These are phyloP conservation scores for Neopelma chrysocephalum DNA, from an alignment of 2,797 vertebrate species.

Conservation along the genomic window DNA sequence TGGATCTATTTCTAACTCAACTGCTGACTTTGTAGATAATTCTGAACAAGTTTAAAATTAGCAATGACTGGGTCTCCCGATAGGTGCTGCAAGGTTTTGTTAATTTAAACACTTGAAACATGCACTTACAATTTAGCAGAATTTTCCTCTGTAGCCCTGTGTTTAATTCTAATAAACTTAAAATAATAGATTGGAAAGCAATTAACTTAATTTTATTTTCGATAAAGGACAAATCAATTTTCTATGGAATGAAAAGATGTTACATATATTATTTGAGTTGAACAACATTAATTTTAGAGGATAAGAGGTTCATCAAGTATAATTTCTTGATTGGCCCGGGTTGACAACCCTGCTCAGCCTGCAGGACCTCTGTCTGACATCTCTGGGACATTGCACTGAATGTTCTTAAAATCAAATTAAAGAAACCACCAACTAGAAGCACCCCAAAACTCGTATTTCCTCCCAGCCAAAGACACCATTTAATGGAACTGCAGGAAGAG, in stretches of 20 bases:
- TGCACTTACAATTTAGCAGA: neutral
- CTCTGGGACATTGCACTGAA: neutral
- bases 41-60: conserved; percentile 6
- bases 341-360: neutral
- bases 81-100: neutral
- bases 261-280: neutral
- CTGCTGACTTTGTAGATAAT: neutral
- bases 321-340: neutral
- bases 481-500: neutral
- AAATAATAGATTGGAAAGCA: neutral
- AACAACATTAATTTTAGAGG: neutral
- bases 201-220: neutral
- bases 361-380: neutral
- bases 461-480: neutral
- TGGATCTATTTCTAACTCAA: neutral
- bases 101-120: neutral
- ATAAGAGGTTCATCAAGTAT: neutral
- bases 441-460: neutral
- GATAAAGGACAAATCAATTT: neutral
- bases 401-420: neutral
- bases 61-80: neutral
- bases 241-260: neutral
- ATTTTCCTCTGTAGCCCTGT: neutral
- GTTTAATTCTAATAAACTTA: neutral
- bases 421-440: neutral